phyloP scores from a whole-genome alignment of 2,888 invertebrate species.

The Chrysolina haemoptera region DNA sequence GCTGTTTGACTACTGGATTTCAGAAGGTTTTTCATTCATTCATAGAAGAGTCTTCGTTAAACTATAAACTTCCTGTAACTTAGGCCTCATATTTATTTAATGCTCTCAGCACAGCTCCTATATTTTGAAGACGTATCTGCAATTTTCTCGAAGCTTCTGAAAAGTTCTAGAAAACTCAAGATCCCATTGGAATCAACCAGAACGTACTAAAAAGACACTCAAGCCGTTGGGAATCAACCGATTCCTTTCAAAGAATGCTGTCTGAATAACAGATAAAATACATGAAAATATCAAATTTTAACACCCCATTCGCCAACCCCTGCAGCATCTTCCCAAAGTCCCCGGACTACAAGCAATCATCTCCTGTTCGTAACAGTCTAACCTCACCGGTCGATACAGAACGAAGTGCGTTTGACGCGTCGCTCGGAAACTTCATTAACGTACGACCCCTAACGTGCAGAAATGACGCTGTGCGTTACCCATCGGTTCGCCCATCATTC shows the following conservation, averaged over 20 bases:
- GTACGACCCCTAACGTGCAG: constrained; percentile 18
- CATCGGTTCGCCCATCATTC: constrained; percentile 20
- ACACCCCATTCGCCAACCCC: constrained; percentile 15
- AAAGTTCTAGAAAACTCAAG: too few relatives aligned
- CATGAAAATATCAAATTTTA: not conserved
- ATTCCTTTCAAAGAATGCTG: not conserved
- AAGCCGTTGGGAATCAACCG: not conserved
- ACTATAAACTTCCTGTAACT: too few relatives aligned
- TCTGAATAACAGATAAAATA: too few relatives aligned
- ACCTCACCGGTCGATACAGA: constrained; percentile 42
- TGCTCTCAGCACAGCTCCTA: too few relatives aligned
- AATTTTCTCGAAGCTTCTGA: too few relatives aligned
- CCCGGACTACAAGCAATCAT: constrained; percentile 28
- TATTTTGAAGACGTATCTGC: too few relatives aligned
- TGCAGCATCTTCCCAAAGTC: constrained; percentile 11
- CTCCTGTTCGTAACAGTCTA: constrained; percentile 42
- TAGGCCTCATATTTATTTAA: too few relatives aligned
- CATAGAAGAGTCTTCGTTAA: too few relatives aligned
- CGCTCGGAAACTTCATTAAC: constrained; percentile 21
- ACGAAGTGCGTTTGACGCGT: constrained; percentile 28
- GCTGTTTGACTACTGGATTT: too few relatives aligned
- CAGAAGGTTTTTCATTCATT: too few relatives aligned
- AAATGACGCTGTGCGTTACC: constrained; percentile 30
- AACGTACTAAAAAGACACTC: too few relatives aligned
- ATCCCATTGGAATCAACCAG: too few relatives aligned